Evolutionary conservation across 2,113 vertebrate species (phyloP).

Genomic region (Saguinus midas): DNA sequence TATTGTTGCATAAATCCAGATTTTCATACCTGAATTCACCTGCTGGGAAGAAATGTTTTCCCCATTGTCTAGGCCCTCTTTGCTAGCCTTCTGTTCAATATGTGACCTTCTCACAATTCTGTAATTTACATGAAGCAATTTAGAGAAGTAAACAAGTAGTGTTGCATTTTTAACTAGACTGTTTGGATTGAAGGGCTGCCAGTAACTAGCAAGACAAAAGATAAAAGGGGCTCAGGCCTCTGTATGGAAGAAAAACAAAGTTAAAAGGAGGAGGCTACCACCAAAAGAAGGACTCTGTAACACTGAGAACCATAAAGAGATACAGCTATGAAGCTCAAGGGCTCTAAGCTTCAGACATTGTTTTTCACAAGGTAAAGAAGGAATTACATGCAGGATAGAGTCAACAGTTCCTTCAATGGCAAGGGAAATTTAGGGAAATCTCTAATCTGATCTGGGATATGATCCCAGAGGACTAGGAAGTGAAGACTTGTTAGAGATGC

Average conservation of each 20-base stretch:
- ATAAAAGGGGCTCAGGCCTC: slow-evolving; percentile 9
- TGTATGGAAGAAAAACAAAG: slow-evolving; percentile 42
- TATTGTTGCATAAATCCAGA: slow-evolving; percentile 63
- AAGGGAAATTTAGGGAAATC: neutral
- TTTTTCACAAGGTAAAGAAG: neutral
- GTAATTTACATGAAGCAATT: slow-evolving; percentile 53
- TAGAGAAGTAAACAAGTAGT: slow-evolving; percentile 58
- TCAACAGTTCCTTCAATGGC: neutral
- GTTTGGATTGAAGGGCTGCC: slow-evolving; percentile 47
- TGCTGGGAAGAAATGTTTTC: slow-evolving; percentile 60
- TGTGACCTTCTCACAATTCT: slow-evolving; percentile 45
- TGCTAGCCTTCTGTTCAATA: slow-evolving; percentile 57
- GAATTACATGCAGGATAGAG: neutral
- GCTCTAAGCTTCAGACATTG: neutral
- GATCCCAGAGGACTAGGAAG: neutral
- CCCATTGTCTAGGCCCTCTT: slow-evolving; percentile 45
- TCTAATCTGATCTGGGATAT: neutral
- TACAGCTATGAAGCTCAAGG: neutral
- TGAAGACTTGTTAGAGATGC: neutral
- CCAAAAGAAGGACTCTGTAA: neutral
- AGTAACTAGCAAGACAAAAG: slow-evolving; percentile 30
- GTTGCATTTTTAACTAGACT: slow-evolving; percentile 43
- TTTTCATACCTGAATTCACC: slow-evolving; percentile 65
- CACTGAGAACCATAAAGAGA: neutral
- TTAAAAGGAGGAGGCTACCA: slow-evolving; percentile 2